Evolutionary conservation across 2,888 invertebrate species (phyloP).

Genomic region (Drosophila prostipennis): DNA sequence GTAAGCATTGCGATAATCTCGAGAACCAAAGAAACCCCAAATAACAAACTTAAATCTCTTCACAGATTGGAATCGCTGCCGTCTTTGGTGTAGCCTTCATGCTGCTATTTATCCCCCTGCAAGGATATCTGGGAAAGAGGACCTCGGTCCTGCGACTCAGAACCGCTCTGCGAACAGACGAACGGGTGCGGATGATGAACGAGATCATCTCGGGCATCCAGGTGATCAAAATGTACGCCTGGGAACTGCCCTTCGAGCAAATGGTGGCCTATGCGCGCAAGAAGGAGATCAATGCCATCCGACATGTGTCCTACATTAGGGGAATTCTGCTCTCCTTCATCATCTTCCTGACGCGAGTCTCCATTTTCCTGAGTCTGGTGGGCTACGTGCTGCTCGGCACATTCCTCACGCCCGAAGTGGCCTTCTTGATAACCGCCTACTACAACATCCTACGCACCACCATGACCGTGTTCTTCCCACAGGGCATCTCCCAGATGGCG

Average conservation of each 20-base stretch:
- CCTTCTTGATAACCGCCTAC: slow-evolving; percentile 94
- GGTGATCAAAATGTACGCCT: slow-evolving; percentile 98
- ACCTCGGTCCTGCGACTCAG: slow-evolving; percentile 90
- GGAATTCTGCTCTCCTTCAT: slow-evolving; percentile 92
- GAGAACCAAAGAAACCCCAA: rapidly evolving
- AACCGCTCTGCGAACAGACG: slow-evolving; percentile 94
- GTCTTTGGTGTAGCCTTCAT: slow-evolving; percentile 86
- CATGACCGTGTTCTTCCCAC: slow-evolving; percentile 95
- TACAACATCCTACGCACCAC: slow-evolving; percentile 94
- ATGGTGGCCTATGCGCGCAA: slow-evolving; percentile 89
- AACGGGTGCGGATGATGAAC: slow-evolving; percentile 95
- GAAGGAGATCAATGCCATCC: slow-evolving; percentile 87
- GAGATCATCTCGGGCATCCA: slow-evolving; percentile 95
- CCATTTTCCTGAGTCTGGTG: slow-evolving; percentile 93
- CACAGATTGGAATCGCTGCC: slow-evolving; percentile 85
- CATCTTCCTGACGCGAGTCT: slow-evolving; percentile 94
- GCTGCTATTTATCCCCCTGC: slow-evolving; percentile 89
- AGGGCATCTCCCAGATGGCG: slow-evolving; percentile 88
- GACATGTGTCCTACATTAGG: slow-evolving; percentile 90
- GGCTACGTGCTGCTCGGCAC: slow-evolving; percentile 90
- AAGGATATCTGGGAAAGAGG: slow-evolving; percentile 91
- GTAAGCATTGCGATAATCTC: slow-evolving; percentile 71
- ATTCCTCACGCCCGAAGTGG: slow-evolving; percentile 91
- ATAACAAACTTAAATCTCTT: background rate
- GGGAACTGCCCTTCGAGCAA: slow-evolving; percentile 94